Conservation (phyloP, 2,888 invertebrate species). For the Perizoma affinitatum region DNA sequence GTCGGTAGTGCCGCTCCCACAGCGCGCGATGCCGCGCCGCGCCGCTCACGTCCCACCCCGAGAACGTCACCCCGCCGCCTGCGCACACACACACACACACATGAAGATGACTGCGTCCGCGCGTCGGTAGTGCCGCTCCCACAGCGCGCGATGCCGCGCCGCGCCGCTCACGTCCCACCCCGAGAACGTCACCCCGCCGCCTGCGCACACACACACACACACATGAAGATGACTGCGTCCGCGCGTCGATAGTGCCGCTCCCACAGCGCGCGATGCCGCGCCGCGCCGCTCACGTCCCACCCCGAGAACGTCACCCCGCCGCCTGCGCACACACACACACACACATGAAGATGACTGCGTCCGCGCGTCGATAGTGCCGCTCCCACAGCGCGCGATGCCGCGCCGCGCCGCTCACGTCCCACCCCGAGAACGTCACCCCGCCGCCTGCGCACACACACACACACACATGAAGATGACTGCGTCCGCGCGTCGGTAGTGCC, state of each 20-base stretch:
- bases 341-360: too few relatives aligned
- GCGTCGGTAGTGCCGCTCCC: conserved; percentile 98
- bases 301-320: conserved; percentile 93
- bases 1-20: conserved; percentile 98
- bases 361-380: conserved; percentile 96
- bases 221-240: too few relatives aligned
- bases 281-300: conserved; percentile 98
- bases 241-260: conserved; percentile 98
- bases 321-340: conserved; percentile 73
- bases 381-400: conserved; percentile 98
- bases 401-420: conserved; percentile 99
- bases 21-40: conserved; percentile 96
- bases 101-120: too few relatives aligned
- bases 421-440: conserved; percentile 92
- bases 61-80: conserved; percentile 92
- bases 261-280: conserved; percentile 97
- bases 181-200: conserved; percentile 91
- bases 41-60: conserved; percentile 98
- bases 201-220: conserved; percentile 66
- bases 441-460: conserved; percentile 83
- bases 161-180: conserved; percentile 99
- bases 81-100: conserved; percentile 27
- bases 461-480: too few relatives aligned
- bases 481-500: conserved; percentile 96
- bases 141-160: conserved; percentile 95